Evolutionary conservation across 2,888 invertebrate genomes (phyloP).

Genomic region (Steromphala cineraria): DNA sequence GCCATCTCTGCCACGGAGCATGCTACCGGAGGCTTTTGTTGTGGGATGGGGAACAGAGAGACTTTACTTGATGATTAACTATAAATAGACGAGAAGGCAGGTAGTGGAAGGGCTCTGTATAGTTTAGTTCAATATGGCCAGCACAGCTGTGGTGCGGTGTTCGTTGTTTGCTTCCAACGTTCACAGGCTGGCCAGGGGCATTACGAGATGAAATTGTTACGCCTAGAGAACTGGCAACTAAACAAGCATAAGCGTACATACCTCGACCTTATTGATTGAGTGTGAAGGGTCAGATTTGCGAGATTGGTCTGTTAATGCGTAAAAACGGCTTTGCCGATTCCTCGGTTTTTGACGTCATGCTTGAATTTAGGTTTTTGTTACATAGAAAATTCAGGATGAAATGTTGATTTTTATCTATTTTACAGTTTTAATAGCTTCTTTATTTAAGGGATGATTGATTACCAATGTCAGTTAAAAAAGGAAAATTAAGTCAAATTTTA

Average conservation of each 20-base stretch:
- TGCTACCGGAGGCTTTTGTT: background rate
- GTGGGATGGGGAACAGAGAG: background rate
- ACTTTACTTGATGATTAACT: constrained; percentile 15
- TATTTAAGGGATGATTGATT: too few species aligned
- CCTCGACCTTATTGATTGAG: background rate
- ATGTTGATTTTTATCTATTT: too few species aligned
- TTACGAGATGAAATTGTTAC: background rate
- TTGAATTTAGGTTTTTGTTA: too few species aligned
- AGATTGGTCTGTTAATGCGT: background rate
- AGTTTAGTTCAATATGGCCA: constrained; percentile 3
- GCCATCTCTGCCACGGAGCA: background rate
- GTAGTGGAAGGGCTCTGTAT: background rate
- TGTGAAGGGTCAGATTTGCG: background rate
- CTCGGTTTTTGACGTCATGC: too few species aligned
- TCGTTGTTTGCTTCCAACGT: background rate
- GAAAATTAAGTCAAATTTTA: too few species aligned
- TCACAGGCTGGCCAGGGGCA: background rate
- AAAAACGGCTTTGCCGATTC: background rate
- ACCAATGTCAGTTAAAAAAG: too few species aligned
- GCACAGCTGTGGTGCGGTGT: background rate
- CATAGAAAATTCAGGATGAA: too few species aligned
- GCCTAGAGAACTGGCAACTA: background rate
- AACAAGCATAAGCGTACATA: background rate
- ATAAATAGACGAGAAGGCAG: background rate
- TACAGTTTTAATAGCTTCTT: too few species aligned